phyloP scores from a whole-genome alignment of 2,113 vertebrate genomes.

The Serilophus lunatus region DNA sequence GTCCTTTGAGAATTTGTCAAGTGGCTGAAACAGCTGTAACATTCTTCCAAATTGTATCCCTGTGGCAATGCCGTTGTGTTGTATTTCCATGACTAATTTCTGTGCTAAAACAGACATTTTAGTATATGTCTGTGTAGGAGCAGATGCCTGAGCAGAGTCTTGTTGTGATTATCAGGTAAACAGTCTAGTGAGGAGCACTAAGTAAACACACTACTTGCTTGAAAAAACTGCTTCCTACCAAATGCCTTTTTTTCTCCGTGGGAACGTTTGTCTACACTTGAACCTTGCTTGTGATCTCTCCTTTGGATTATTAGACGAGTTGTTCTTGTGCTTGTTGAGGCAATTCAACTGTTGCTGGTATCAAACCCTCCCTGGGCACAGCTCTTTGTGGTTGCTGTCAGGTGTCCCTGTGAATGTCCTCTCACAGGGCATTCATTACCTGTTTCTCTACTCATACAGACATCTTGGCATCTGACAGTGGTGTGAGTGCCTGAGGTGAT shows the following conservation, averaged over 20 bases:
- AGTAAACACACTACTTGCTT: neutral
- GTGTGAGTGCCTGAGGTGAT: neutral
- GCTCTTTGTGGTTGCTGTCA: neutral
- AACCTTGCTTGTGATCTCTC: neutral
- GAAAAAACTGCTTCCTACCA: neutral
- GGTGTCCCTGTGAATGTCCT: fast-evolving
- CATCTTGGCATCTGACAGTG: fast-evolving
- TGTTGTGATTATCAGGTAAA: neutral
- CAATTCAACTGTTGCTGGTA: neutral
- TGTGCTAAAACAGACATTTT: neutral
- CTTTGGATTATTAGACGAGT: neutral
- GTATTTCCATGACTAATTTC: neutral
- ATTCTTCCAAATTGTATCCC: neutral
- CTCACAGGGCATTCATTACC: neutral
- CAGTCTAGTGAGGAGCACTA: neutral
- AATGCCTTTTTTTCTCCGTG: neutral
- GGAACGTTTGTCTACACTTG: neutral
- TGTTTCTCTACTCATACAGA: neutral
- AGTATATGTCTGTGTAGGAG: neutral
- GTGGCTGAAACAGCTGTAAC: neutral
- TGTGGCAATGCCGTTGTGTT: neutral
- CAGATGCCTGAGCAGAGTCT: neutral
- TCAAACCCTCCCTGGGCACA: neutral
- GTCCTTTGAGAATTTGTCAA: neutral
- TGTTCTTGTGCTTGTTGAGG: neutral